Conservation (phyloP, 2,888 invertebrate genomes). For the Leptinotarsa tumamoca region DNA sequence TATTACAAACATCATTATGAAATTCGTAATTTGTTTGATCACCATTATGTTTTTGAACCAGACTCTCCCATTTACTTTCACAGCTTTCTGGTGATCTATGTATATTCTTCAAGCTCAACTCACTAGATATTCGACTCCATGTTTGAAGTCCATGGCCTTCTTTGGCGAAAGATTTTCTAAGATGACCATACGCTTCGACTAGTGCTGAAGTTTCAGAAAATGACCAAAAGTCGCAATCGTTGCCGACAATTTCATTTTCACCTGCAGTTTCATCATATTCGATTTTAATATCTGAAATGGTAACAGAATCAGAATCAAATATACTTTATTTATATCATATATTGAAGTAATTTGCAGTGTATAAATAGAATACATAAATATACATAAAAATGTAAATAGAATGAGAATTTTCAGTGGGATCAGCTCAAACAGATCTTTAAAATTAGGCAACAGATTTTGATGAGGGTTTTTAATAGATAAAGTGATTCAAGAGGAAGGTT, state of each 20-base stretch:
- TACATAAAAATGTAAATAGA: no score
- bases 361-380: no score
- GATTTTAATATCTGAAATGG: background rate
- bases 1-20: background rate
- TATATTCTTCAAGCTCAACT: background rate
- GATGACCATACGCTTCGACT: background rate
- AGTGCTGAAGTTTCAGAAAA: background rate
- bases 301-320: no score
- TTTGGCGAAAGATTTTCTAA: background rate
- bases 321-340: no score
- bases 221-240: background rate
- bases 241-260: no score
- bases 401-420: no score
- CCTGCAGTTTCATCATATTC: background rate
- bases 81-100: background rate
- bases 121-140: background rate
- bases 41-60: background rate
- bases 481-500: no score
- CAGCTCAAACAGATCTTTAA: no score
- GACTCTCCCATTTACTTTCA: background rate
- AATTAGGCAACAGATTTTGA: no score
- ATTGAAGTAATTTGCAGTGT: no score
- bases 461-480: no score
- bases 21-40: background rate
- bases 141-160: background rate